Conservation (phyloP, 1,140 invertebrate genomes). For the Orussus abietinus region DNA sequence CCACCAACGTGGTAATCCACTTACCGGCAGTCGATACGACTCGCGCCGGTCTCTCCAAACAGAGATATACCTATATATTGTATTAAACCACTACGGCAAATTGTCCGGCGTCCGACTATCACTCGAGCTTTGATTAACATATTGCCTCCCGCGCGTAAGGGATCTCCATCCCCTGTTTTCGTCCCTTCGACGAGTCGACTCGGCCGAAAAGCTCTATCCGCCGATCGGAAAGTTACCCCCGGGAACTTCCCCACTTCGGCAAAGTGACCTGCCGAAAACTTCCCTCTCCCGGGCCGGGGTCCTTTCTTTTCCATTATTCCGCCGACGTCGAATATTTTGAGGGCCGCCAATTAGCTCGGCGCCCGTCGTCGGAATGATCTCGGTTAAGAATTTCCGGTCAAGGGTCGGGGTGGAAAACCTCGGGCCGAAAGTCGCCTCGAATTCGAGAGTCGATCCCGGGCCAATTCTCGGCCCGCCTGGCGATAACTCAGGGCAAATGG, state of each 20-base stretch:
- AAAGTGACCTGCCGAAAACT: no score
- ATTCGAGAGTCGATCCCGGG: conserved; percentile 33
- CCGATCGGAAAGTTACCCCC: no score
- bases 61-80: conserved; percentile 24
- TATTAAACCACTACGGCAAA: conserved; percentile 31
- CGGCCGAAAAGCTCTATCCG: no score
- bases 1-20: conserved; percentile 31
- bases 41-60: conserved; percentile 23
- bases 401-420: no score
- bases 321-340: neutral
- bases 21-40: conserved; percentile 30
- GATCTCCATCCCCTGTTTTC: no score
- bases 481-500: conserved; percentile 40
- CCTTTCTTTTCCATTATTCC: neutral
- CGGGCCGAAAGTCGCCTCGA: no score
- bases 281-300: neutral
- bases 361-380: no score
- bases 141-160: conserved; percentile 23
- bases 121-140: conserved; percentile 36
- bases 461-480: conserved; percentile 34
- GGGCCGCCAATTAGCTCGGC: no score
- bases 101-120: conserved; percentile 32
- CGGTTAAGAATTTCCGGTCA: no score
- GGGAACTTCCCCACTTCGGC: no score
- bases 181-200: no score